phyloP scores from a whole-genome alignment of 2,888 invertebrate genomes.

The Drosophila planitibia region DNA sequence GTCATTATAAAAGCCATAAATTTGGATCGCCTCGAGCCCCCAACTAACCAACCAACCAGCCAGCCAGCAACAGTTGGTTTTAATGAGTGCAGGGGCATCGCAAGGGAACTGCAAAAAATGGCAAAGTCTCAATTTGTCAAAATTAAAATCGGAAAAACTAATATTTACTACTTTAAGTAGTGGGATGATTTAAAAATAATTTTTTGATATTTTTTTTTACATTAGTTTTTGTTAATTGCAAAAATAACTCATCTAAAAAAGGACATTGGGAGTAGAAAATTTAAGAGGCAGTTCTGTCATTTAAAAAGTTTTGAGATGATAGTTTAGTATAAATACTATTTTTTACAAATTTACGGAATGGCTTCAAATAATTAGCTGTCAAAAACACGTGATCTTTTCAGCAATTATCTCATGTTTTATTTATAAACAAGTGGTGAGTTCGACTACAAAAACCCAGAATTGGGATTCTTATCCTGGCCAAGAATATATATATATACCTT shows the following conservation, averaged over 20 bases:
- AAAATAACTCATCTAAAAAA: neutral
- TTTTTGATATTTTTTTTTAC: neutral
- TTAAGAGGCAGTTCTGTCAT: neutral
- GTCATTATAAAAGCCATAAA: slow-evolving; percentile 82
- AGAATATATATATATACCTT: too few relatives aligned
- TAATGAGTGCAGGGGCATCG: slow-evolving; percentile 43
- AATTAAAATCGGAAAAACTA: slow-evolving; percentile 1
- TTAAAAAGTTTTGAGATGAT: neutral
- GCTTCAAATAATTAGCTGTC: neutral
- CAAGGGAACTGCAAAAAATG: slow-evolving; percentile 6
- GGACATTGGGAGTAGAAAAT: neutral
- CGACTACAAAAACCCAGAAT: neutral
- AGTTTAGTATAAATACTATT: neutral
- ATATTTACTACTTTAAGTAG: slow-evolving; percentile 5
- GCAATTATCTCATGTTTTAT: too few relatives aligned
- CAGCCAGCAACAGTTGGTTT: slow-evolving; percentile 50
- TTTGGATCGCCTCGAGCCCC: slow-evolving; percentile 67
- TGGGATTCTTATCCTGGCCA: too few relatives aligned
- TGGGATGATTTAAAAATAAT: neutral
- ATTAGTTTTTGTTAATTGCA: too few relatives aligned
- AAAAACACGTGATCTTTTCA: neutral
- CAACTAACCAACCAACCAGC: neutral
- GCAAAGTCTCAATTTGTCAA: slow-evolving; percentile 31
- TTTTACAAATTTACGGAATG: neutral
- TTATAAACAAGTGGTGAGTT: neutral